These are phyloP conservation scores for Parus major DNA, from an alignment of 2,113 vertebrate species.

Conservation along the genomic window DNA sequence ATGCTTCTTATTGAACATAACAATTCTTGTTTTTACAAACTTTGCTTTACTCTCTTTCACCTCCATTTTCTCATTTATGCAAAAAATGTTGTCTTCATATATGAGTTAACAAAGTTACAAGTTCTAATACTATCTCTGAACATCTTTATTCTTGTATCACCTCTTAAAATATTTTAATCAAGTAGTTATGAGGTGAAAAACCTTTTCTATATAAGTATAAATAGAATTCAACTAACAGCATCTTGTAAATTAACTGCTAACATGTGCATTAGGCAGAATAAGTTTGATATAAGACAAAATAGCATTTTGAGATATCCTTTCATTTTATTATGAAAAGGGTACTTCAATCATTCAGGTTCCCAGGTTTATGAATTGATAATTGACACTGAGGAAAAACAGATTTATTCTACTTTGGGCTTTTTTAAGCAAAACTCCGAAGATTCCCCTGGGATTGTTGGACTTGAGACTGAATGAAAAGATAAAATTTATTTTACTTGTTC, in stretches of 20 bases:
- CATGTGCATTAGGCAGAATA: background rate
- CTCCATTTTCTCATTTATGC: background rate
- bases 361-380: background rate
- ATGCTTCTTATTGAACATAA: background rate
- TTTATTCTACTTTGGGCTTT: background rate
- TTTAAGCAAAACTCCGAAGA: background rate
- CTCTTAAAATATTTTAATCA: background rate
- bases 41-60: background rate
- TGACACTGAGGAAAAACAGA: background rate
- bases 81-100: background rate
- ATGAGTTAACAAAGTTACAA: background rate
- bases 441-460: background rate
- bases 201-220: background rate
- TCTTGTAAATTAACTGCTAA: background rate
- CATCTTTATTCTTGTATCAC: background rate
- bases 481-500: background rate
- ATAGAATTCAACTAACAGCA: background rate
- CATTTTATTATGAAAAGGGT: background rate
- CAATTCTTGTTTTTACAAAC: background rate
- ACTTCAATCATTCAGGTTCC: background rate
- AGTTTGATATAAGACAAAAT: background rate
- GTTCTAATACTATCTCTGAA: background rate
- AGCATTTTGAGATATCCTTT: background rate
- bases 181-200: background rate
- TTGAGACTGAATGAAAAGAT: background rate